Percentiles rank a stretch among this genome's conserved stretches.
Evolutionary conservation across 1,140 invertebrate genomes (phyloP).

Genomic region (honey bee (Apis mellifera)): DNA sequence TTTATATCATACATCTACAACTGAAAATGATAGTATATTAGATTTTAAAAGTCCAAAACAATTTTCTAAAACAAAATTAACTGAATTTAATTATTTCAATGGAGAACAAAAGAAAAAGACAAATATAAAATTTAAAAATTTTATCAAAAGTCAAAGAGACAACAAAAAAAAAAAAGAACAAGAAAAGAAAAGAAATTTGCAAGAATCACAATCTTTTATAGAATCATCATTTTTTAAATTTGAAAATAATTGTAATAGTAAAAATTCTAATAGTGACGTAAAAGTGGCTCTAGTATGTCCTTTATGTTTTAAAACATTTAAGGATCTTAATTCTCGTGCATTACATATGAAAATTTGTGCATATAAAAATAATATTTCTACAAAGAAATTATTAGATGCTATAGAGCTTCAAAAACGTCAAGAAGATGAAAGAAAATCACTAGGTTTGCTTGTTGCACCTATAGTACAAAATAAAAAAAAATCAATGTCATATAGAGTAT

Average conservation of each 20-base stretch:
- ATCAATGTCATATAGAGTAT: constrained; percentile 64
- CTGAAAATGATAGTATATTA: constrained; percentile 66
- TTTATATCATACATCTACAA: neutral
- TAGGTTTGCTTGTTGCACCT: constrained; percentile 78
- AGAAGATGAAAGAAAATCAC: constrained; percentile 76
- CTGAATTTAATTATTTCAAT: neutral
- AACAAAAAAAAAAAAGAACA: constrained; percentile 20
- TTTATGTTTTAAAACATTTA: constrained; percentile 77
- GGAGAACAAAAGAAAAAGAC: constrained; percentile 12
- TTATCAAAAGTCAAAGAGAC: constrained; percentile 42
- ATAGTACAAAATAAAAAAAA: constrained; percentile 69
- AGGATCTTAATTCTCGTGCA: constrained; percentile 66
- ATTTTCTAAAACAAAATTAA: constrained; percentile 45
- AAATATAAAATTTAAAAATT: constrained; percentile 33
- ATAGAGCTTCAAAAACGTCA: constrained; percentile 80
- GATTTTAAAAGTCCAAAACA: constrained; percentile 75
- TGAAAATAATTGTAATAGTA: constrained; percentile 16
- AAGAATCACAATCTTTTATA: constrained; percentile 59
- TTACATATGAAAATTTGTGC: constrained; percentile 81
- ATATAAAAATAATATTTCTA: constrained; percentile 77
- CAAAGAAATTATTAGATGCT: constrained; percentile 77
- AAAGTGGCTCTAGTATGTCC: constrained; percentile 74
- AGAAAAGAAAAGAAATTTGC: constrained; percentile 35
- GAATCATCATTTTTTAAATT: constrained; percentile 76
- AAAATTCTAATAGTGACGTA: constrained; percentile 1